Percentiles rank a stretch among this genome's conserved stretches.
phyloP scores from a whole-genome alignment of 2,113 vertebrate species.

The Hiodon tergisus region DNA sequence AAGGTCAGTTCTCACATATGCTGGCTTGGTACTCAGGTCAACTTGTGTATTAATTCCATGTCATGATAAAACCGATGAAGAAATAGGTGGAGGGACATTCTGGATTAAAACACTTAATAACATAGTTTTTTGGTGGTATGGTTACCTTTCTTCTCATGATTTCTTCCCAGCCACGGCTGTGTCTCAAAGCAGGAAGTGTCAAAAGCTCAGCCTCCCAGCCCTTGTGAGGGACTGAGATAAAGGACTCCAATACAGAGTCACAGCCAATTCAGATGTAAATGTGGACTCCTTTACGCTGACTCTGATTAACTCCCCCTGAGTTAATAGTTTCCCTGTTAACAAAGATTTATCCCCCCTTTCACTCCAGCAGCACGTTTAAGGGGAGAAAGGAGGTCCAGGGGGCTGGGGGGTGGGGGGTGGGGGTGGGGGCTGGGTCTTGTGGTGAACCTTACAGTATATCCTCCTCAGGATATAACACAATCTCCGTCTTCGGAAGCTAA shows the following conservation, averaged over 20 bases:
- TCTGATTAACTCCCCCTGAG: slow-evolving; percentile 79
- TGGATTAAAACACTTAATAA: too few relatives aligned
- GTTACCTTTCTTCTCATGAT: not conserved
- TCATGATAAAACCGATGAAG: too few relatives aligned
- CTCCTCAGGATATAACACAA: slow-evolving; percentile 70
- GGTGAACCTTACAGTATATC: slow-evolving; percentile 65
- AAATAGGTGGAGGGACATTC: too few relatives aligned
- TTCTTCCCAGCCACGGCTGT: not conserved
- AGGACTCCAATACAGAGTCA: slow-evolving; percentile 62
- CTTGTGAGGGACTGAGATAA: slow-evolving; percentile 71
- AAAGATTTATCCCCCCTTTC: slow-evolving; percentile 74
- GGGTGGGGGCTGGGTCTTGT: slow-evolving; percentile 55
- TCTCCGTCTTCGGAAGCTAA: slow-evolving; percentile 70
- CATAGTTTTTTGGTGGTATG: too few relatives aligned
- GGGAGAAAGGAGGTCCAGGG: slow-evolving; percentile 49
- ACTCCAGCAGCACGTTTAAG: slow-evolving; percentile 57
- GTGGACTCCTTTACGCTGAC: slow-evolving; percentile 67
- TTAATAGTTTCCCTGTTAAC: slow-evolving; percentile 80
- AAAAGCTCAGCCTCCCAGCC: slow-evolving; percentile 62
- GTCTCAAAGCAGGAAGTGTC: slow-evolving; percentile 72
- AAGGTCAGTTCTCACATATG: too few relatives aligned
- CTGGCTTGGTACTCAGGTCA: too few relatives aligned
- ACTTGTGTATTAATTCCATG: too few relatives aligned
- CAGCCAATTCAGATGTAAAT: slow-evolving; percentile 80
- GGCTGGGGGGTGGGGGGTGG: not conserved